phyloP scores from a whole-genome alignment of 2,797 vertebrate species.

The Sylvia borin region DNA sequence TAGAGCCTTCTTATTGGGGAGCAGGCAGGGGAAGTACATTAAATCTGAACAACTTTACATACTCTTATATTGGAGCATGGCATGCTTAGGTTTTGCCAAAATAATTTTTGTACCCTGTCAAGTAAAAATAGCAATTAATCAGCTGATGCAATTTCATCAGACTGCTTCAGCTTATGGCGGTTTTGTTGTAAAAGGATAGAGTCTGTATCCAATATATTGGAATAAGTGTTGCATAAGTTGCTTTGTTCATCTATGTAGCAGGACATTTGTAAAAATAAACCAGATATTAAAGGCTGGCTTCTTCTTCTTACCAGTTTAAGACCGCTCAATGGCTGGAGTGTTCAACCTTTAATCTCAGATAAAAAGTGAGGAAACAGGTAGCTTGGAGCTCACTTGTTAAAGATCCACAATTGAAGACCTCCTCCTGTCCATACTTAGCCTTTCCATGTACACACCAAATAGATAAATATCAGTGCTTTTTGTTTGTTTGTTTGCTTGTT shows the following conservation, averaged over 20 bases:
- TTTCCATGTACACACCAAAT: background rate
- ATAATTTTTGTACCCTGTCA: background rate
- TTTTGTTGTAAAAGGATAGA: background rate
- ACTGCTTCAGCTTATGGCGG: background rate
- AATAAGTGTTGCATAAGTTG: background rate
- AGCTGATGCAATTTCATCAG: background rate
- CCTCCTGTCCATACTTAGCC: background rate
- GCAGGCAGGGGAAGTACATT: fast-evolving
- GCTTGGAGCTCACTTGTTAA: background rate
- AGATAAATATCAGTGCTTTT: background rate
- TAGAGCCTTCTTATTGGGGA: background rate
- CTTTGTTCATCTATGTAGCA: background rate
- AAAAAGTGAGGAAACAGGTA: background rate
- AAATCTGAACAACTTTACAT: background rate
- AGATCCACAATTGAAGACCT: background rate
- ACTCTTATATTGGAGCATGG: background rate
- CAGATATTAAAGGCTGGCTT: background rate
- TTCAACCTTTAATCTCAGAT: background rate
- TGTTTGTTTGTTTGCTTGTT: no score
- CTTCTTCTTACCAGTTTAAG: background rate
- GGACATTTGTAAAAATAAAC: background rate
- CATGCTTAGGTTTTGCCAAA: background rate
- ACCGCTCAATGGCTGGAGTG: background rate
- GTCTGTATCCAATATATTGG: background rate
- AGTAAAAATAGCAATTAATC: background rate